A percentile compares a stretch with the other conserved stretches of the same genome.
Conservation (phyloP, 2,888 invertebrate species). For the Cremastobaeus sp. region DNA sequence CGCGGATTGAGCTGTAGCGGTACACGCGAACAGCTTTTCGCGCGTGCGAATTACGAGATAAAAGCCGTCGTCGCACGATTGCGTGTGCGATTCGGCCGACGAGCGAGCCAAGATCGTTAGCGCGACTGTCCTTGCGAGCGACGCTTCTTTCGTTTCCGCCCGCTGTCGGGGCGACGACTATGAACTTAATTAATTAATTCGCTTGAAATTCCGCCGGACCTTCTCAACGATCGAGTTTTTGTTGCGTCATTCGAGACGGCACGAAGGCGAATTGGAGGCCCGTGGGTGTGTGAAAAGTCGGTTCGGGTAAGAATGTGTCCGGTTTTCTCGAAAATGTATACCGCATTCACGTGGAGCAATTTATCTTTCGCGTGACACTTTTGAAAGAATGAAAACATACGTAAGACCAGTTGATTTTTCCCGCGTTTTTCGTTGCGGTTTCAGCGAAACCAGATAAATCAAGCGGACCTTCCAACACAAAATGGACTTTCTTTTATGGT, state of each 20-base stretch:
- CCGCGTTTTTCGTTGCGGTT: background rate
- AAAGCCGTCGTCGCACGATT: conserved; percentile 20
- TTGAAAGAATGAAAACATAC: conserved; percentile 8
- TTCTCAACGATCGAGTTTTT: too few relatives aligned
- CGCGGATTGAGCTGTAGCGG: conserved; percentile 59
- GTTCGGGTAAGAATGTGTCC: background rate
- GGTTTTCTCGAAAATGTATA: background rate
- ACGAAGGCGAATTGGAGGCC: too few relatives aligned
- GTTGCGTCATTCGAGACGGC: too few relatives aligned
- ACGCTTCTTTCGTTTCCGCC: conserved; percentile 12
- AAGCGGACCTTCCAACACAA: conserved; percentile 13
- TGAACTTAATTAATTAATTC: too few relatives aligned
- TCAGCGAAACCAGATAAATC: conserved; percentile 26
- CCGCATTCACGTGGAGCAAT: background rate
- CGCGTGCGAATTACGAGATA: conserved; percentile 56
- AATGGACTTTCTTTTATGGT: conserved; percentile 25
- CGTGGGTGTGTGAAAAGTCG: background rate
- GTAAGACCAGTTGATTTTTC: conserved; percentile 24
- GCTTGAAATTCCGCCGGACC: too few relatives aligned
- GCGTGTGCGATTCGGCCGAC: background rate
- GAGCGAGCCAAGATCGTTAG: conserved; percentile 9
- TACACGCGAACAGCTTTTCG: conserved; percentile 56
- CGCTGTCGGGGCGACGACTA: too few relatives aligned
- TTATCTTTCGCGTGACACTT: conserved; percentile 15
- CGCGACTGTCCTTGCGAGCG: conserved; percentile 9